phyloP scores from a whole-genome alignment of 2,888 invertebrate genomes.

The Lucinisca nassula region DNA sequence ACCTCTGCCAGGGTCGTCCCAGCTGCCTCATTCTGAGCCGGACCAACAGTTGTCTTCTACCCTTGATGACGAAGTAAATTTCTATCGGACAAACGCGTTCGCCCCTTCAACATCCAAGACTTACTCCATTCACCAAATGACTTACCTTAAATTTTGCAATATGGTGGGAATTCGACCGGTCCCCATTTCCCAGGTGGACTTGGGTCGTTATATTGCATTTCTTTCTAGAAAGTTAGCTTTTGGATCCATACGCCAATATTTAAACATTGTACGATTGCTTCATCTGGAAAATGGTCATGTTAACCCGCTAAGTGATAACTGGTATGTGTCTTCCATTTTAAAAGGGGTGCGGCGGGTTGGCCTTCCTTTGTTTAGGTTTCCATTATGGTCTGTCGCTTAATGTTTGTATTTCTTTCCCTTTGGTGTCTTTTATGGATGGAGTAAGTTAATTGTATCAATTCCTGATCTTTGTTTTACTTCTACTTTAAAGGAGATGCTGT shows the following conservation, averaged over 20 bases:
- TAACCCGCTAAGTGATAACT: background rate
- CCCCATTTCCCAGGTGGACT: background rate
- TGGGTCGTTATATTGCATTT: conserved; percentile 17
- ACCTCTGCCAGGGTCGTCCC: background rate
- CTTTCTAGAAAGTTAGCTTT: background rate
- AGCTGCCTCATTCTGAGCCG: background rate
- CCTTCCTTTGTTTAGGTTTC: no score
- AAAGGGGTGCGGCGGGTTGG: conserved; percentile 8
- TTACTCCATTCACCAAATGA: background rate
- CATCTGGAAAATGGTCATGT: background rate
- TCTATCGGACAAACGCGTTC: background rate
- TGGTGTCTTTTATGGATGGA: no score
- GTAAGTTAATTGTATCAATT: no score
- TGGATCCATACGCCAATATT: conserved; percentile 12
- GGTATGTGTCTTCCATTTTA: background rate
- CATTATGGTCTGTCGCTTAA: no score
- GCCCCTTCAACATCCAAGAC: background rate
- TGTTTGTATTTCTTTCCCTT: no score
- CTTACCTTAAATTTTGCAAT: background rate
- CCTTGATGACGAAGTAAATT: background rate
- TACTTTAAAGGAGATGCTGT: background rate
- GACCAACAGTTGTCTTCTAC: background rate
- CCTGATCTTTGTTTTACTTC: no score
- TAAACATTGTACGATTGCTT: background rate
- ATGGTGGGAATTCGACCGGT: background rate